Evolutionary conservation across 2,113 vertebrate species (phyloP).

Genomic region (Sigmodon hispidus): DNA sequence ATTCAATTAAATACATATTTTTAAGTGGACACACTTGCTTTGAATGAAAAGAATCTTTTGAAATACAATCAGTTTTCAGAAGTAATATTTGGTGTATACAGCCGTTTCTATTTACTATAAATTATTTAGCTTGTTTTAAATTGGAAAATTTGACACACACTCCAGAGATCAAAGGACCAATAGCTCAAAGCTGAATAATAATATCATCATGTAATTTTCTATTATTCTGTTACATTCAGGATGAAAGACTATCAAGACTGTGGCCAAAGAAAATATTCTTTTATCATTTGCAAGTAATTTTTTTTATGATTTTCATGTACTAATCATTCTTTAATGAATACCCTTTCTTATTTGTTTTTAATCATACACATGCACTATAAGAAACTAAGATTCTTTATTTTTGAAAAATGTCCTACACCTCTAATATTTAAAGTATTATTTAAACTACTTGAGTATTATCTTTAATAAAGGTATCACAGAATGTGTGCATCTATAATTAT

Average conservation of each 20-base stretch:
- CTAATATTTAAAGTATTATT: neutral
- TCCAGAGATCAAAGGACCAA: conserved; percentile 73
- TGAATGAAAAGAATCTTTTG: conserved; percentile 59
- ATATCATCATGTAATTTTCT: conserved; percentile 66
- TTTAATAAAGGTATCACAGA: neutral
- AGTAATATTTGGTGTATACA: conserved; percentile 42
- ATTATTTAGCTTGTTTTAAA: conserved; percentile 59
- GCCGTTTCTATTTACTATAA: neutral
- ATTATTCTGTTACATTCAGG: conserved; percentile 48
- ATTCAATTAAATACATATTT: conserved; percentile 75
- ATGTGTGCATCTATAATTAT: neutral
- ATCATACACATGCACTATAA: neutral
- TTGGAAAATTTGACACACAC: conserved; percentile 68
- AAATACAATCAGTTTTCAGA: conserved; percentile 44
- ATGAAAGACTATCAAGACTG: conserved; percentile 53
- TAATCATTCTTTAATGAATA: neutral
- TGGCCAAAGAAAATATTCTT: conserved; percentile 55
- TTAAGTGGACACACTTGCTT: conserved; percentile 58
- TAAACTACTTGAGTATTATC: neutral
- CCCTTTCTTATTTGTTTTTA: neutral
- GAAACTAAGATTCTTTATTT: neutral
- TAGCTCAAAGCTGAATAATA: conserved; percentile 62
- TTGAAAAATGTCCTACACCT: neutral
- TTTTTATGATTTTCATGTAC: neutral
- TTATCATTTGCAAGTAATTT: conserved; percentile 63